Conservation (phyloP, 2,888 invertebrate genomes). For the Pogonocherus hispidulus region DNA sequence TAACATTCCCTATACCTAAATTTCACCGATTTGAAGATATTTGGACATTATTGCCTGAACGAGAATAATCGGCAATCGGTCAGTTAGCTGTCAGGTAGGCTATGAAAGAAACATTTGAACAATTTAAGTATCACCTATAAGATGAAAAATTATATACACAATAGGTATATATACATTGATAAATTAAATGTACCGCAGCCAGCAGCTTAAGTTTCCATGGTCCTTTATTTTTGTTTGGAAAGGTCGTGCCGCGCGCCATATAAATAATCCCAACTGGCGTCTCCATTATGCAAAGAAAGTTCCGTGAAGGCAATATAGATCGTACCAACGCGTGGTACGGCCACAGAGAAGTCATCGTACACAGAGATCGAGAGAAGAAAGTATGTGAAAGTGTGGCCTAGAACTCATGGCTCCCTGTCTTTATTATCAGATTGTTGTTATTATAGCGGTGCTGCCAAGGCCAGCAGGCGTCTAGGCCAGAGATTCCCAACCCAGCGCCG, state of each 20-base stretch:
- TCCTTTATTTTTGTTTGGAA: conserved; percentile 20
- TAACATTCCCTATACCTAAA: no score
- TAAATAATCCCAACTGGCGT: conserved; percentile 36
- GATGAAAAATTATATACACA: no score
- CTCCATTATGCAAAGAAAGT: conserved; percentile 50
- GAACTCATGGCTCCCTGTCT: conserved; percentile 66
- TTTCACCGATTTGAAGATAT: no score
- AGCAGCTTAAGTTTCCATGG: background rate
- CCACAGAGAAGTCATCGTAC: conserved; percentile 42
- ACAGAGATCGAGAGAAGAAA: conserved; percentile 61
- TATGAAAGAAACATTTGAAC: no score
- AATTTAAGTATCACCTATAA: no score
- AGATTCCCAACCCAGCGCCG: conserved; percentile 39
- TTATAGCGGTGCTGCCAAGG: conserved; percentile 63
- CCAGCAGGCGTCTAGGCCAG: conserved; percentile 60
- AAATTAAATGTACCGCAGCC: no score
- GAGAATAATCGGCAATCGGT: no score
- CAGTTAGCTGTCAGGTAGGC: no score
- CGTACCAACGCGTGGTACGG: conserved; percentile 43
- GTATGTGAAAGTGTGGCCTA: conserved; percentile 68
- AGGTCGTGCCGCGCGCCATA: conserved; percentile 18
- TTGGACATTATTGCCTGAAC: no score
- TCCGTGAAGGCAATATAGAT: conserved; percentile 46
- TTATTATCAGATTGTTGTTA: conserved; percentile 59
- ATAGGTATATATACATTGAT: no score